Base-by-base conservation (phyloP, 2,888 invertebrate species). In the Molanna angustata region DNA sequence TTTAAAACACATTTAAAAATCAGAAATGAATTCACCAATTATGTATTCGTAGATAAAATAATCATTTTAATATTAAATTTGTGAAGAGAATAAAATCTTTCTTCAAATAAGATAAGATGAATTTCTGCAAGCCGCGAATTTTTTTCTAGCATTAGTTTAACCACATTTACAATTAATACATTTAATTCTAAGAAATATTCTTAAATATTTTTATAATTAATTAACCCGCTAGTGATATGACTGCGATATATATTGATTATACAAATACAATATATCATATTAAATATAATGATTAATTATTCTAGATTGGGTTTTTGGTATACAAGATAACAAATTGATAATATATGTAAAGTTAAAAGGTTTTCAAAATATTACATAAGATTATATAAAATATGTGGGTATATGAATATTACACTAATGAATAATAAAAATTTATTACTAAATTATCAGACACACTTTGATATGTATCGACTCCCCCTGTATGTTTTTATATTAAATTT, bases 291-390 rank as follows among this genome's bases (percentile, higher is more conserved):
- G 19, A 44, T 18, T 46, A 35, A 45, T 40, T 49, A 31, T 56
- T 46, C 48, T 53, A 52, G 56, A 50, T 53, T 55, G 56, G 46
- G 49, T 33, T 54, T 21, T 56, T 55, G 27, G 54, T 51, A 49
- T 53, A 51, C 49, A 50, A 47, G 43, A 43, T 50, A 56, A 58
- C 51, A 41, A 50, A 47, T 47, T 20, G 31, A 53, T 48, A 54
- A 54, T 47, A 46, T 42, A 60, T 57, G 43, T 52, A 57, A 41
- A 49, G 54, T 52, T 53, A 50, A 50, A 52, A 50, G n/a, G n/a
- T n/a, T n/a, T n/a, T n/a, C n/a, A n/a, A 57, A 73, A 66, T 75
- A 76, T 76, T 74, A 76, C 75, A 76, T 73, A 74, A 73, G 74
- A 75, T 75, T 76, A 66, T 69, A 61, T 58, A 66, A 60, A 59